A percentile compares a stretch with the other conserved stretches of the same genome.
These are phyloP conservation scores for Onchidella celtica DNA, from an alignment of 2,888 invertebrate genomes.

Conservation along the genomic window DNA sequence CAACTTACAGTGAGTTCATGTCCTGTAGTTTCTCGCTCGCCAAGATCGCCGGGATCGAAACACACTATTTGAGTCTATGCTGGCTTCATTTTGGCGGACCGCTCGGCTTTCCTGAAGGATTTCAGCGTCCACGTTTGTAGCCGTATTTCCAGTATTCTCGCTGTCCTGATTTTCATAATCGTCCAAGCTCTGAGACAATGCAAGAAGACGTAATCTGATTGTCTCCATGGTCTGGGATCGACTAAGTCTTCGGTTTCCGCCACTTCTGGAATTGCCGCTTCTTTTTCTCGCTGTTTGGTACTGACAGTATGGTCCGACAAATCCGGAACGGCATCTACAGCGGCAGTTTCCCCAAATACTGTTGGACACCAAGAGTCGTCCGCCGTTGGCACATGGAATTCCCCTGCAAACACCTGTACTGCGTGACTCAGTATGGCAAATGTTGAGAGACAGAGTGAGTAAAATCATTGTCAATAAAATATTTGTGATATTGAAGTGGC, in stretches of 20 bases:
- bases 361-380: conserved; percentile 41
- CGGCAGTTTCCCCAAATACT: conserved; percentile 44
- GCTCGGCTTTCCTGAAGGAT: not conserved
- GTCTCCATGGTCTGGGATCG: conserved; percentile 5
- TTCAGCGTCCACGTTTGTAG: not conserved
- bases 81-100: too few relatives aligned
- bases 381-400: conserved; percentile 44
- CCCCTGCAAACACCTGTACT: conserved; percentile 34
- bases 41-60: not conserved
- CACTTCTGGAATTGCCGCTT: not conserved
- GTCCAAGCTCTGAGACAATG: not conserved
- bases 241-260: not conserved
- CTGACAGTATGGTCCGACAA: conserved; percentile 47
- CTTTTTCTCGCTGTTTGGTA: conserved; percentile 16
- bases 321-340: conserved; percentile 27
- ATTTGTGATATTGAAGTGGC: not conserved
- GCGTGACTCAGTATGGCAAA: not conserved
- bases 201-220: conserved; percentile 18
- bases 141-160: not conserved
- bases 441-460: not conserved
- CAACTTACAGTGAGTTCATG: too few relatives aligned
- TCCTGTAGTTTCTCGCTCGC: not conserved
- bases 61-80: not conserved
- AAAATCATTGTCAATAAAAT: not conserved
- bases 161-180: not conserved